These are phyloP conservation scores for Ciconia nigra DNA, from an alignment of 2,797 vertebrate genomes.

Conservation along the genomic window DNA sequence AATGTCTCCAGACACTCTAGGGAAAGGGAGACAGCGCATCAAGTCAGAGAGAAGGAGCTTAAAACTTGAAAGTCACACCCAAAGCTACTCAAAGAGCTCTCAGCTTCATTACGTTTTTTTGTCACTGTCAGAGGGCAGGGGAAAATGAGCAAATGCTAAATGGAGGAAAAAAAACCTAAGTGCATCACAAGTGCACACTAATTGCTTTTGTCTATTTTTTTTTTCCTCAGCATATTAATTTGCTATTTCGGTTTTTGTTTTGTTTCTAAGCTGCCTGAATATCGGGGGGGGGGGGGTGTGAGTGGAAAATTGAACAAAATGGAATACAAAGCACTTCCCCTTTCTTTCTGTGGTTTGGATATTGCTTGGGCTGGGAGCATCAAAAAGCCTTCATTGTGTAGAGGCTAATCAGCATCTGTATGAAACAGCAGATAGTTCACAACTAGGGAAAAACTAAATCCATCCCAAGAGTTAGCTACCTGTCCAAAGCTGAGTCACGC, in stretches of 20 bases:
- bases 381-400: not conserved
- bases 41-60: not conserved
- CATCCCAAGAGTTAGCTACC: not conserved
- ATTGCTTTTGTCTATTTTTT: conserved; percentile 22
- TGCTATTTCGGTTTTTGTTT: conserved; percentile 37
- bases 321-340: conserved; percentile 11
- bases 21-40: not conserved
- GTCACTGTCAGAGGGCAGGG: not conserved
- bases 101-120: not conserved
- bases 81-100: conserved; percentile 13
- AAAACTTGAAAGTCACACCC: conserved; percentile 28
- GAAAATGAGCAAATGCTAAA: conserved; percentile 1
- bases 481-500: not conserved
- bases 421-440: not conserved
- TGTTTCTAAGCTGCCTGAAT: not conserved
- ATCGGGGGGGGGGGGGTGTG: not conserved
- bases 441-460: not conserved
- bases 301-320: conserved; percentile 37
- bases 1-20: not conserved
- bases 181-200: not conserved
- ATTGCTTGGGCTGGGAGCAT: not conserved
- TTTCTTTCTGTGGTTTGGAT: conserved; percentile 23
- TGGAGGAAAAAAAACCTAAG: conserved; percentile 4
- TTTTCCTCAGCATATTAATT: conserved; percentile 27
- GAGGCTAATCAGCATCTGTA: not conserved